A percentile compares a stretch with the other conserved stretches of the same genome.
Conservation (phyloP, 1,140 invertebrate genomes). For the Trissolcus basalis region DNA sequence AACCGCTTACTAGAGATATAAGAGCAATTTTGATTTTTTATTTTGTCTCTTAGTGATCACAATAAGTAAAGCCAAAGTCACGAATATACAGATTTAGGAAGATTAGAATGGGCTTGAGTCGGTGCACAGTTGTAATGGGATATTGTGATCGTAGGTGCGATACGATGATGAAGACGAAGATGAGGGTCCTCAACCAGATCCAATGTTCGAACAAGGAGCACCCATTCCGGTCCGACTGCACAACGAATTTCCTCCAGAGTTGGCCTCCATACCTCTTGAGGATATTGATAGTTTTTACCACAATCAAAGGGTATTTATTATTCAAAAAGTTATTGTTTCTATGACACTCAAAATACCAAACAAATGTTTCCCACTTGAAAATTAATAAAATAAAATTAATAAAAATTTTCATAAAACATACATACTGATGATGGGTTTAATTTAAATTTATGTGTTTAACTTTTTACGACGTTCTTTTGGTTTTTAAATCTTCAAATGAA, state of each 20-base stretch:
- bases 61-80: constrained; percentile 28
- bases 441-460: too few relatives aligned
- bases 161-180: constrained; percentile 97
- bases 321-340: too few relatives aligned
- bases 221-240: constrained; percentile 92
- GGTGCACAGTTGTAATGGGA: neutral
- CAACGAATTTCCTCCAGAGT: constrained; percentile 91
- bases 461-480: too few relatives aligned
- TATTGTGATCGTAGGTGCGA: constrained; percentile 82
- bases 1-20: constrained; percentile 57
- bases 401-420: too few relatives aligned
- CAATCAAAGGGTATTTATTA: constrained; percentile 95
- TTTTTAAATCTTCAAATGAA: too few relatives aligned
- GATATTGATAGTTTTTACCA: constrained; percentile 96
- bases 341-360: too few relatives aligned
- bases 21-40: constrained; percentile 50
- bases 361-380: too few relatives aligned
- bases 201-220: constrained; percentile 93
- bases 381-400: too few relatives aligned
- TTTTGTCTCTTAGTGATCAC: constrained; percentile 59
- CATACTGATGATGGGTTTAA: too few relatives aligned
- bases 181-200: constrained; percentile 95
- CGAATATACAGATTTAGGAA: constrained; percentile 40
- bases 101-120: neutral
- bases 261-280: constrained; percentile 94